A percentile compares a stretch with the other conserved stretches of the same genome.
These are phyloP conservation scores for Poeciliopsis paucimaculata DNA, from an alignment of 2,797 vertebrate genomes.

Conservation along the genomic window DNA sequence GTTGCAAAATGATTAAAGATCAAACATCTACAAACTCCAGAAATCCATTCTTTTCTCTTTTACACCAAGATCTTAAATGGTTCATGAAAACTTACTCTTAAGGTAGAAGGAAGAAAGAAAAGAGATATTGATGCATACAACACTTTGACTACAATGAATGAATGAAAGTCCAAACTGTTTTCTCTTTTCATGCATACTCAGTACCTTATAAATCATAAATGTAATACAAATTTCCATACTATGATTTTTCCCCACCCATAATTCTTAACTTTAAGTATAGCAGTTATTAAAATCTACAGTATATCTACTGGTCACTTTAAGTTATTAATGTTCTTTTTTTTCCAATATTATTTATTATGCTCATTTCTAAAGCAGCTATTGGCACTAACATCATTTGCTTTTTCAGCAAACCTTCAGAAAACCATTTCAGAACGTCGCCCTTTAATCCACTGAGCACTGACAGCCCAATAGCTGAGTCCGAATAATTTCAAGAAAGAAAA, in stretches of 20 bases:
- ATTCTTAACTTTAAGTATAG: neutral
- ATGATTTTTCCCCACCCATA: neutral
- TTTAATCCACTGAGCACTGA: neutral
- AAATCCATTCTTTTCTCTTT: neutral
- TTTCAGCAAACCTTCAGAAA: slow-evolving; percentile 4
- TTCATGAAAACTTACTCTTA: slow-evolving; percentile 8
- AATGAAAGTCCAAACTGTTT: neutral
- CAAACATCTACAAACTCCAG: neutral
- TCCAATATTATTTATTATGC: neutral
- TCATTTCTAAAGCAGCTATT: neutral
- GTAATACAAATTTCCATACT: neutral
- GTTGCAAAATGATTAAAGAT: slow-evolving; percentile 10
- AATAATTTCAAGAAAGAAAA: neutral
- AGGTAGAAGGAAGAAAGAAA: neutral
- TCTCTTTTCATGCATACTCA: neutral
- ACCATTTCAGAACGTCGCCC: neutral
- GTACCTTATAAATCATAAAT: neutral
- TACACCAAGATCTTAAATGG: neutral
- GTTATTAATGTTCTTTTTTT: neutral
- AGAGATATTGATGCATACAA: neutral
- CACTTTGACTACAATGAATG: neutral
- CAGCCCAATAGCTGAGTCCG: neutral
- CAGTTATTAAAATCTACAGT: neutral
- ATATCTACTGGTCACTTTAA: neutral
- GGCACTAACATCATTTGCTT: neutral